A percentile compares a stretch with the other conserved stretches of the same genome.
Evolutionary conservation across 2,113 vertebrate genomes (phyloP).

Genomic region (Ascaphus truei): DNA sequence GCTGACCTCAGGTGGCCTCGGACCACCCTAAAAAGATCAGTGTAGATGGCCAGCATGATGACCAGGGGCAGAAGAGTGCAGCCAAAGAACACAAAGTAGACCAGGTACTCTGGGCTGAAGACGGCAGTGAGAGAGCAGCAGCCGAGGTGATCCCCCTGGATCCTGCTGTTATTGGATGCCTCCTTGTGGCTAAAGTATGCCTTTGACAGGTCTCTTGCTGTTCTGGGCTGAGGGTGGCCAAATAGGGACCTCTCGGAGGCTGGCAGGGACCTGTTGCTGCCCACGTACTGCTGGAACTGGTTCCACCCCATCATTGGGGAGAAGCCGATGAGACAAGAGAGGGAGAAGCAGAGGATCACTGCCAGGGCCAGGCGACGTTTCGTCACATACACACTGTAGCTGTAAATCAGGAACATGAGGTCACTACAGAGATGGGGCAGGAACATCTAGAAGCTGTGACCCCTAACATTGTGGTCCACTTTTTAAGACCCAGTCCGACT

Average conservation of each 20-base stretch:
- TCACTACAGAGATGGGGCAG: not conserved
- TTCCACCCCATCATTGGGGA: constrained; percentile 64
- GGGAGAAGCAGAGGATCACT: constrained; percentile 64
- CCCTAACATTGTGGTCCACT: too few relatives aligned
- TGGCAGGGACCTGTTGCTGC: not conserved
- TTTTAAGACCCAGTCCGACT: too few relatives aligned
- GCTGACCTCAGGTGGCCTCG: constrained; percentile 27
- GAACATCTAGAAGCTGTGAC: too few relatives aligned
- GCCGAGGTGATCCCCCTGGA: constrained; percentile 61
- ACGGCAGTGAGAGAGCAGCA: constrained; percentile 57
- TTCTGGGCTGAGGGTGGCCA: constrained; percentile 49
- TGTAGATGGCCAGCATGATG: constrained; percentile 55
- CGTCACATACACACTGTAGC: constrained; percentile 57
- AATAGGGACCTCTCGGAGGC: constrained; percentile 50
- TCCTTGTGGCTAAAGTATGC: constrained; percentile 54
- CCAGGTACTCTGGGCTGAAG: constrained; percentile 55
- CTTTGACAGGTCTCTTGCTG: constrained; percentile 65
- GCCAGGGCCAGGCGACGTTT: constrained; percentile 47
- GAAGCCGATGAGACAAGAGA: constrained; percentile 63
- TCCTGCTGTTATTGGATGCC: constrained; percentile 56
- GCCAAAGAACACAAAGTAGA: constrained; percentile 57
- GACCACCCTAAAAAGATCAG: constrained; percentile 47
- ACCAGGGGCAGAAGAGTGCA: constrained; percentile 60
- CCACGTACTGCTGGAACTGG: constrained; percentile 42
- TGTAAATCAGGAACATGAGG: constrained; percentile 36